Percentiles rank a stretch among this genome's conserved stretches.
These are phyloP conservation scores for Neostethus bicornis DNA, from an alignment of 2,797 vertebrate genomes.

Conservation along the genomic window DNA sequence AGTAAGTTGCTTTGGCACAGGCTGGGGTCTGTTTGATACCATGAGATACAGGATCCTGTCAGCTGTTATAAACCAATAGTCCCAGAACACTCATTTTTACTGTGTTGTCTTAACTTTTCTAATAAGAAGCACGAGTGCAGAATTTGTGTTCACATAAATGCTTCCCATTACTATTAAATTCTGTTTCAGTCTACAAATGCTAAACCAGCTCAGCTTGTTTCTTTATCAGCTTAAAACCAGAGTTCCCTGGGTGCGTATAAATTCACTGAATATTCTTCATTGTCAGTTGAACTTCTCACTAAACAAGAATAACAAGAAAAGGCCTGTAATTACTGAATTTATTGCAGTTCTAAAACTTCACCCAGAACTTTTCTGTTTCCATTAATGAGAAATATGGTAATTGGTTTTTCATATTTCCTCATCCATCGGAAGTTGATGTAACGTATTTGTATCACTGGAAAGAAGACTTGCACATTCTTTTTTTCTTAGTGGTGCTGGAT, in stretches of 20 bases:
- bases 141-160: conserved; percentile 69
- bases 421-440: conserved; percentile 72
- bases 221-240: conserved; percentile 80
- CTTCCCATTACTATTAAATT: conserved; percentile 73
- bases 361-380: conserved; percentile 70
- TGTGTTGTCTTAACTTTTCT: conserved; percentile 73
- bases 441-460: conserved; percentile 78
- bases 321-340: conserved; percentile 77
- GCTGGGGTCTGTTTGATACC: conserved; percentile 62
- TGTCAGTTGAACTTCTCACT: conserved; percentile 67
- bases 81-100: conserved; percentile 63
- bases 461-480: conserved; percentile 74
- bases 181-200: conserved; percentile 64
- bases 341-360: conserved; percentile 74
- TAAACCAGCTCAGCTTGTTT: conserved; percentile 65
- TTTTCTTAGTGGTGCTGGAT: conserved; percentile 43
- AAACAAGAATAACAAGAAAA: conserved; percentile 78
- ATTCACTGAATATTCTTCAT: conserved; percentile 74
- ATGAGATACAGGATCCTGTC: conserved; percentile 46
- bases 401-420: conserved; percentile 74
- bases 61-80: conserved; percentile 59
- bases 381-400: conserved; percentile 83
- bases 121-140: conserved; percentile 65
- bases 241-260: conserved; percentile 73
- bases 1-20: conserved; percentile 46